phyloP scores from a whole-genome alignment of 2,888 invertebrate species.

The Toxonevra muliebris region DNA sequence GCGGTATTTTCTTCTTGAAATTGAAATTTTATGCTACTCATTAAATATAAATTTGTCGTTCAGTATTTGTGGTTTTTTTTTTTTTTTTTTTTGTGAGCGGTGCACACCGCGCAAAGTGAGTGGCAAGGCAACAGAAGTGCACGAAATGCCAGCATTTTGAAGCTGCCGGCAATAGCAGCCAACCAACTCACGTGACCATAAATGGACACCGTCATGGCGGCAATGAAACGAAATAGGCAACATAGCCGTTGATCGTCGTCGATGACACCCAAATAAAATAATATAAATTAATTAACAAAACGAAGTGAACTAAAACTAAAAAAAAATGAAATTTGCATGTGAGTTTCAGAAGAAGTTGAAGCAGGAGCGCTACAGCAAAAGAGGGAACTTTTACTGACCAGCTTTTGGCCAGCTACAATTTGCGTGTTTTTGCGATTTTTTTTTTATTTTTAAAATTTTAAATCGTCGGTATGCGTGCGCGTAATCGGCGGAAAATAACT shows the following conservation, averaged over 20 bases:
- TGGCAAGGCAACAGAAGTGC: conserved; percentile 15
- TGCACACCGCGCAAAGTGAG: conserved; percentile 19
- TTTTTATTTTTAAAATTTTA: no score
- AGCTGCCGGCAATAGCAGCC: conserved; percentile 26
- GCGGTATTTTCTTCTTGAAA: conserved; percentile 61
- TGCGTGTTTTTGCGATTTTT: conserved; percentile 19
- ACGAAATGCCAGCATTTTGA: conserved; percentile 1
- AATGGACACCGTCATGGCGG: conserved; percentile 38
- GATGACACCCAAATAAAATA: conserved; percentile 60
- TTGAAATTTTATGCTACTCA: conserved; percentile 66
- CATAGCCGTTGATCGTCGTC: no score
- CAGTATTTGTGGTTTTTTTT: conserved; percentile 40
- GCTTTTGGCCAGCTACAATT: conserved; percentile 1
- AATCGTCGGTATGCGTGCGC: conserved; percentile 52
- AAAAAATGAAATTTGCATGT: not conserved
- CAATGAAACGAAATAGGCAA: conserved; percentile 28
- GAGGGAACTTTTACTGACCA: conserved; percentile 2
- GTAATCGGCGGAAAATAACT: conserved; percentile 46
- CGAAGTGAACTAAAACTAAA: conserved; percentile 51
- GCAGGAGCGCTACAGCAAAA: no score
- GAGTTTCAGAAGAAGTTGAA: not conserved
- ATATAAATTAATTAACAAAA: conserved; percentile 64
- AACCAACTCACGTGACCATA: conserved; percentile 10
- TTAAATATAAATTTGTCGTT: conserved; percentile 66
- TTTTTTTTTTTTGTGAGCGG: no score